A percentile compares a stretch with the other conserved stretches of the same genome.
phyloP scores from a whole-genome alignment of 2,797 vertebrate species.

The Enteromius paludinosus region DNA sequence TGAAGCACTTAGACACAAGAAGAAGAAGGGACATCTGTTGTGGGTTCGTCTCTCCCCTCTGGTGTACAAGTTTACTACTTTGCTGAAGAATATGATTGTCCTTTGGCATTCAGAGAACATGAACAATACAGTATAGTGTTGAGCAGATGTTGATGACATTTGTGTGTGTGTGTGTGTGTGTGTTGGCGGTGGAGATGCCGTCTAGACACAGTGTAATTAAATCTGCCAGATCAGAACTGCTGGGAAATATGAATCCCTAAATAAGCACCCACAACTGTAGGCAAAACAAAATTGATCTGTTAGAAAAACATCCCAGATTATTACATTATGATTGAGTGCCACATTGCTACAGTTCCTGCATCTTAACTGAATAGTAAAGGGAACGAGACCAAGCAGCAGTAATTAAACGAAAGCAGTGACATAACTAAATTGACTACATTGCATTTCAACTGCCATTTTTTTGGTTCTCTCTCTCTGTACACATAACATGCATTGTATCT shows the following conservation, averaged over 20 bases:
- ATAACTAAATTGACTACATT: not conserved
- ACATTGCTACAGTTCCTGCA: not conserved
- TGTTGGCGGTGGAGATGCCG: slow-evolving; percentile 11
- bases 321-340: slow-evolving; percentile 21
- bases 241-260: slow-evolving; percentile 38
- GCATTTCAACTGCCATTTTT: not conserved
- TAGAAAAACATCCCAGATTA: slow-evolving; percentile 24
- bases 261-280: slow-evolving; percentile 21
- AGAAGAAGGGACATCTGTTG: not conserved
- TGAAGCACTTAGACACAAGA: not conserved
- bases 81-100: not conserved
- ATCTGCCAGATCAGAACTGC: slow-evolving; percentile 36
- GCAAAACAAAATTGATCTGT: slow-evolving; percentile 24
- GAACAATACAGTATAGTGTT: not conserved
- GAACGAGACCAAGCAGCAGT: not conserved
- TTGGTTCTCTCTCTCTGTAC: not conserved
- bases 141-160: slow-evolving; percentile 33
- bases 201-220: slow-evolving; percentile 43
- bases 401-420: not conserved
- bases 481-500: not conserved
- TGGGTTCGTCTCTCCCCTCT: not conserved
- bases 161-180: not conserved
- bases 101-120: not conserved
- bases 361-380: not conserved
- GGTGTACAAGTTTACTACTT: slow-evolving; percentile 14